Base-by-base conservation (phyloP, 2,113 vertebrate genomes). In the Merops nubicus region DNA sequence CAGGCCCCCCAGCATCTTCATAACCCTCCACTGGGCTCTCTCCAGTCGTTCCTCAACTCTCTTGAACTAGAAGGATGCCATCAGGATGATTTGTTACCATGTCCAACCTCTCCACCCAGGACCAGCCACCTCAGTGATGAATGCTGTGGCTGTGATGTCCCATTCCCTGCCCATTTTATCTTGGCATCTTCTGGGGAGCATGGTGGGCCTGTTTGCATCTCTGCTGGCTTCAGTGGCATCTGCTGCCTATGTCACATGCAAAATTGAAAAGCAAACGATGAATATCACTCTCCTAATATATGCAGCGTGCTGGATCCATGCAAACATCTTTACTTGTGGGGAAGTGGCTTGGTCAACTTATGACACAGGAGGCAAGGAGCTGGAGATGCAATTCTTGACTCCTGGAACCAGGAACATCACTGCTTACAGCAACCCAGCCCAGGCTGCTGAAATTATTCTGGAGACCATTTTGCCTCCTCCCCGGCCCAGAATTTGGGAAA, bases 51-150 rank as follows among this genome's bases (percentile, higher is more conserved):
- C 51, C 28, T 54, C 18, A 16, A 31, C 51, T 47, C 45, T 47
- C 17, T 54, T 29, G 28, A 31, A 31, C 28, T 18, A n/a, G 51
- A 31, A 54, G 51, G 28, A 54, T 59, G 20, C 31, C 34, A 14
- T 50, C 51, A 19, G 21, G 42, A 28, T 40, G 72, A 38, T 22
- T 22, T 34, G 40, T 18, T 22, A 53, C 26, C 47, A 48, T 8
- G 12, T 19, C 33, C 50, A 48, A 8, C 25, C 14, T 79, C 33
- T 54, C 31, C 38, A 62, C 14, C 16, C 47, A 38, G 26, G 19
- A 73, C 29, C 45, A 48, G 59, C 7, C 31, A 48, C 22, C 5
- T 43, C 33, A 67, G 18, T 1, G 0, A 8, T 0, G 1, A 62
- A 23, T 4, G 5, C 31, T 8, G 16, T 8, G 22, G 8, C n/a